A percentile compares a stretch with the other conserved stretches of the same genome.
These are phyloP conservation scores for Campaea margaritaria DNA, from an alignment of 2,888 invertebrate genomes.

Conservation along the genomic window DNA sequence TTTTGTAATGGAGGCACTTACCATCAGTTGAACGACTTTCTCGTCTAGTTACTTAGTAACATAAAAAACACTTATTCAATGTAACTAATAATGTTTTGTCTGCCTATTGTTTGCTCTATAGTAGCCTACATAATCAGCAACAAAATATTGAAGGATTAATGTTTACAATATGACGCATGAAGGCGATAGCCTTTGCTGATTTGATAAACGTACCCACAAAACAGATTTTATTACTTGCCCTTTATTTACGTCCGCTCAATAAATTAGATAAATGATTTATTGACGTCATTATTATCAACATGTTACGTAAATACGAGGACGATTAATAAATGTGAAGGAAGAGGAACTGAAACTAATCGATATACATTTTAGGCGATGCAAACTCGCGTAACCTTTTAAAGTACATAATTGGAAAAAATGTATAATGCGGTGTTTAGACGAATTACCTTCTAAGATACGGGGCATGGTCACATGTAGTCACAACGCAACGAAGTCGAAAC, in stretches of 20 bases:
- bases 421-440: too few species aligned
- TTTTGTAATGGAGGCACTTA: too few species aligned
- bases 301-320: conserved; percentile 38
- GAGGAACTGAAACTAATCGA: conserved; percentile 1
- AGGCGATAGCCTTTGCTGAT: conserved; percentile 50
- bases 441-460: conserved; percentile 5
- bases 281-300: conserved; percentile 60
- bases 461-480: conserved; percentile 12
- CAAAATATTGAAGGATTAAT: conserved; percentile 25
- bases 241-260: conserved; percentile 45
- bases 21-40: too few species aligned
- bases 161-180: conserved; percentile 39
- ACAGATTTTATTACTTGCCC: conserved; percentile 45
- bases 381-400: background rate
- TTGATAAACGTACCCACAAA: conserved; percentile 32
- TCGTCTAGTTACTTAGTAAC: too few species aligned
- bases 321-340: conserved; percentile 25
- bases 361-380: background rate
- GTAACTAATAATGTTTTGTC: background rate
- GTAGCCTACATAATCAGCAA: background rate
- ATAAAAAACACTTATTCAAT: too few species aligned
- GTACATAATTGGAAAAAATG: too few species aligned
- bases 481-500: conserved; percentile 3
- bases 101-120: background rate
- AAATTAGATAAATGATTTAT: conserved; percentile 47